Evolutionary conservation across 2,797 vertebrate species (phyloP), one percentile per base, ranked within the genome.

Genomic region (Etheostoma nigrum): DNA sequence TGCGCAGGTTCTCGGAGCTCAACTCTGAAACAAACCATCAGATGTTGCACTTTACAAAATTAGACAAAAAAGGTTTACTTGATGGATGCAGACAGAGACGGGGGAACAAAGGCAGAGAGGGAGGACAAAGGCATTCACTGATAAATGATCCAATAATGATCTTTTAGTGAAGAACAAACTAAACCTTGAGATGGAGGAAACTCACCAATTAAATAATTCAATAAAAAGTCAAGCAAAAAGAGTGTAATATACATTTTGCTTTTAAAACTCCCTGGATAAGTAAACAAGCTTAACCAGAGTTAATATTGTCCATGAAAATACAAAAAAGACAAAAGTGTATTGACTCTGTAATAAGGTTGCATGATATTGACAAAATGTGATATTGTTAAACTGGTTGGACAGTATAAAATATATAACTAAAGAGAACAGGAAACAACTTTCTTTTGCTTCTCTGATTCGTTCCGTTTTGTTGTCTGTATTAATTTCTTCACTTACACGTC

Each of bases 1-100:
- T 98, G 74, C 95, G 95, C 72, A 98, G 93, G 87, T 98, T 99
- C 95, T 99, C 98, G 8, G 97, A 96, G 93, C 97, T 97, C 90
- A 98, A 78, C 85, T 98, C 98, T 99, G 93, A 55, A 94, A 92
- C 89, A 95, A 82, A 89, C 78, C 64, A 87, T 72, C 42, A 77
- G 40, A 81, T 55, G 49, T 64, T 74, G 5, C 27, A 74, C 36
- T 67, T 90, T 48, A 85, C 10, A 23, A 81, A 47, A 67, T 5
- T 66, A 30, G 5, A 62, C 14, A 25, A 66, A 58, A 11, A 19
- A 2, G 14, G 42, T 51, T 74, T n/a, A 67, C 67, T 7, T 69
- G 36, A 65, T 57, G 9, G 18, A 53, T 33, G 55, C 6, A 55
- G 23, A 44, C 53, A 54, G 60, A 6, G 27, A 36, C 0, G 10